Conservation (phyloP, 2,888 invertebrate genomes). For the Heliconius charithonia region DNA sequence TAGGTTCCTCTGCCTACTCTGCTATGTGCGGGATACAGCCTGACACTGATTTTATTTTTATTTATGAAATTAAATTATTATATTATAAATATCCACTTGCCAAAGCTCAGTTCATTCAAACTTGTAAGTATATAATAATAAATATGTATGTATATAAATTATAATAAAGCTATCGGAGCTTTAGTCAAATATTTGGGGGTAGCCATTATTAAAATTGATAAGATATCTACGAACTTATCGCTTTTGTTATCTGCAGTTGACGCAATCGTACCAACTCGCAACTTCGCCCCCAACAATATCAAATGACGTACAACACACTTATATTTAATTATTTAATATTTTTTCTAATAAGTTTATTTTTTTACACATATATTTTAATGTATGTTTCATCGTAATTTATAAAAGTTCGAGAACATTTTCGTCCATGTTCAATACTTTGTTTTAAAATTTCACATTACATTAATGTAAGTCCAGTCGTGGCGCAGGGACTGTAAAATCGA, state of each 20-base stretch:
- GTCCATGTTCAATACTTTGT: no score
- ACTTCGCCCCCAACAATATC: background rate
- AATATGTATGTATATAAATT: background rate
- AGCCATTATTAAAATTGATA: slow-evolving; percentile 29
- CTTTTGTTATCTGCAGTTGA: slow-evolving; percentile 23
- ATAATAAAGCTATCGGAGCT: slow-evolving; percentile 10
- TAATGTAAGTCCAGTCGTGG: no score
- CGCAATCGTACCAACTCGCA: slow-evolving; percentile 7
- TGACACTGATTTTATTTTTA: no score
- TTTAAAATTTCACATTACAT: no score
- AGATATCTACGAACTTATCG: slow-evolving; percentile 35
- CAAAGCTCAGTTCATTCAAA: background rate
- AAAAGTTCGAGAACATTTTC: no score
- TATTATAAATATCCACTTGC: no score
- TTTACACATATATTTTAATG: background rate
- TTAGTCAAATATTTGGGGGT: slow-evolving; percentile 10
- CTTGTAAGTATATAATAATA: background rate
- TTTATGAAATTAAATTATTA: no score
- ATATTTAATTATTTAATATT: background rate
- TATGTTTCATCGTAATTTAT: no score
- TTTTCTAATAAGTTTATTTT: background rate
- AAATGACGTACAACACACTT: background rate
- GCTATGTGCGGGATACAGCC: no score
- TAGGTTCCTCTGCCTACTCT: no score
- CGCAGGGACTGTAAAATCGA: no score